A percentile compares a stretch with the other conserved stretches of the same genome.
Evolutionary conservation across 2,888 invertebrate species (phyloP).

Genomic region (Drosophila longiperda): DNA sequence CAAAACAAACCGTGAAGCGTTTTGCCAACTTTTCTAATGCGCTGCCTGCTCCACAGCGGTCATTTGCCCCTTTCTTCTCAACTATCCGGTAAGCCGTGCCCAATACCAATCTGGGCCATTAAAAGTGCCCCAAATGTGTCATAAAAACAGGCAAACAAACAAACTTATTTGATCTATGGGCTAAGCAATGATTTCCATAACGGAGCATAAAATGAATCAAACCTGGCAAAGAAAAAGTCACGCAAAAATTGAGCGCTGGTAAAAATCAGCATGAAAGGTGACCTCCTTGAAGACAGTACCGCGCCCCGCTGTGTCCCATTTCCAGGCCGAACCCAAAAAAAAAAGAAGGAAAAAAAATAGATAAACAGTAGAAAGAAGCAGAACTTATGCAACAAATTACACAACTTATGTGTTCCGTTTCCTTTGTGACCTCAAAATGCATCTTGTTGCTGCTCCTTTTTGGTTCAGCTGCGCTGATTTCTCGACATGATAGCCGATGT

Average conservation of each 20-base stretch:
- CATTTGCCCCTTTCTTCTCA: slow-evolving; percentile 28
- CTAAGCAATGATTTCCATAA: slow-evolving; percentile 28
- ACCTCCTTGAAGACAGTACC: slow-evolving; percentile 36
- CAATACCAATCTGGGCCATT: slow-evolving; percentile 14
- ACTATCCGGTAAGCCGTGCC: slow-evolving; percentile 4
- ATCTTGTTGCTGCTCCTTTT: slow-evolving; percentile 22
- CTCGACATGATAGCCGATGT: slow-evolving; percentile 37
- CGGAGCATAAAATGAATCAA: slow-evolving; percentile 18
- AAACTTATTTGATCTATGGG: slow-evolving; percentile 45
- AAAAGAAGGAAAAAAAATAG: not conserved
- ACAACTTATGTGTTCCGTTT: slow-evolving; percentile 12
- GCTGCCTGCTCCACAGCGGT: slow-evolving; percentile 56
- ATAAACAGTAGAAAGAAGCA: not conserved
- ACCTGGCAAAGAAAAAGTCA: slow-evolving; percentile 40
- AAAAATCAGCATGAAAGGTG: slow-evolving; percentile 52
- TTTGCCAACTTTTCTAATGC: slow-evolving; percentile 39
- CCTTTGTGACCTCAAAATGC: slow-evolving; percentile 12
- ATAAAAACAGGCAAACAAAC: slow-evolving; percentile 40
- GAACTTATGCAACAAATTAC: slow-evolving; percentile 25
- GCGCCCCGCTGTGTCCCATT: slow-evolving; percentile 39
- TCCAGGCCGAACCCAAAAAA: slow-evolving; percentile 14
- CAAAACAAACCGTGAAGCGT: slow-evolving; percentile 5
- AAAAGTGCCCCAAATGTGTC: slow-evolving; percentile 66
- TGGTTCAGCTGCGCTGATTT: slow-evolving; percentile 46
- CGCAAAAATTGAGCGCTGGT: slow-evolving; percentile 36